Evolutionary conservation across 2,888 invertebrate genomes (phyloP).

Genomic region (Clepsis dumicolana): DNA sequence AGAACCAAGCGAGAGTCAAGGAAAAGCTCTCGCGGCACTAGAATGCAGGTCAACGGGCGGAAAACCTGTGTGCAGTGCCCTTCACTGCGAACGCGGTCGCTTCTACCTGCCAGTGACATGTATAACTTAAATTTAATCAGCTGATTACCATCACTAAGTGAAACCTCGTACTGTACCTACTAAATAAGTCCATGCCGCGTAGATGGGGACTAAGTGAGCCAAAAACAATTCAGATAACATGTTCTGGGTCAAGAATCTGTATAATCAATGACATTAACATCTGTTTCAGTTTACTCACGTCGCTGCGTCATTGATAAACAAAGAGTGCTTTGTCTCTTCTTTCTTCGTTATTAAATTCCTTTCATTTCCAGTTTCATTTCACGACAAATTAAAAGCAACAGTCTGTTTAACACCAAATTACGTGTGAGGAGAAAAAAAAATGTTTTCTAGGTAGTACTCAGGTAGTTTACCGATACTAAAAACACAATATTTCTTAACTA

Average conservation of each 20-base stretch:
- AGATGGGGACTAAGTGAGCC: not conserved
- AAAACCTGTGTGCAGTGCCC: conserved; percentile 45
- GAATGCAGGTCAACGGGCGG: conserved; percentile 54
- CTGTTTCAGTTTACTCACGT: conserved; percentile 34
- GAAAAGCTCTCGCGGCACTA: conserved; percentile 29
- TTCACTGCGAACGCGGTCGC: conserved; percentile 39
- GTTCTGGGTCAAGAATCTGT: conserved; percentile 40
- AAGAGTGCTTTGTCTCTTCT: conserved; percentile 35
- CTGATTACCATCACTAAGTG: conserved; percentile 5
- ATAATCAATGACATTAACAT: conserved; percentile 28
- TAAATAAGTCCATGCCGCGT: not conserved
- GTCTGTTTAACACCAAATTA: not conserved
- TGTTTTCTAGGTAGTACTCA: not conserved
- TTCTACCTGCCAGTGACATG: conserved; percentile 19
- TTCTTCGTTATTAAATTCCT: conserved; percentile 34
- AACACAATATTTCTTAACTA: not conserved
- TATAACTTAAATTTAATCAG: not conserved
- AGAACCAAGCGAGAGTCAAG: conserved; percentile 32
- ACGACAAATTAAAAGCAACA: conserved; percentile 6
- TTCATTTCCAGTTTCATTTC: conserved; percentile 19
- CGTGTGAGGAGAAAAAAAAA: not conserved
- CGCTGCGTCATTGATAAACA: conserved; percentile 38
- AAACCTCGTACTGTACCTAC: not conserved
- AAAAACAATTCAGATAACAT: conserved; percentile 10
- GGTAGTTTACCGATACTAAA: not conserved